These are phyloP conservation scores for Dugesia japonica DNA, from an alignment of 2,888 invertebrate genomes.

Conservation along the genomic window DNA sequence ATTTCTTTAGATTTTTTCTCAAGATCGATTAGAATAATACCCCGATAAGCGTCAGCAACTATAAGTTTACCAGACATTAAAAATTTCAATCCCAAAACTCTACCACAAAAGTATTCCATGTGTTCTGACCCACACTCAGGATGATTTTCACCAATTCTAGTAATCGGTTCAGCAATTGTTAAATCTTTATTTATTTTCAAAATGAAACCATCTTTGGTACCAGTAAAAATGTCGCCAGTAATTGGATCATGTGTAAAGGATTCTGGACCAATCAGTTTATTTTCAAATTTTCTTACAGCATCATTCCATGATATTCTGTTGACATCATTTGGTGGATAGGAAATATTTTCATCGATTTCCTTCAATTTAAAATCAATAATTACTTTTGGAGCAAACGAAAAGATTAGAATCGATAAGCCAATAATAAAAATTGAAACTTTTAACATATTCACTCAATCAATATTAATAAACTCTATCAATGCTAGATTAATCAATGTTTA, in stretches of 20 bases:
- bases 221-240: not conserved
- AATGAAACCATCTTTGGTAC: not conserved
- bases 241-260: not conserved
- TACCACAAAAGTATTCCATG: not conserved
- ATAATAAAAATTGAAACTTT: not conserved
- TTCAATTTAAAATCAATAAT: not conserved
- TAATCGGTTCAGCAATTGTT: not conserved
- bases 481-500: no score
- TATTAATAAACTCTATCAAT: not conserved
- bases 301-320: not conserved
- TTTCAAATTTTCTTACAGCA: not conserved
- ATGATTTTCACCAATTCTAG: not conserved
- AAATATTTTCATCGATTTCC: not conserved
- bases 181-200: not conserved
- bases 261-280: not conserved
- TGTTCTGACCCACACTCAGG: not conserved
- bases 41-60: not conserved
- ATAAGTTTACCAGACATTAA: not conserved
- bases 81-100: not conserved
- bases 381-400: not conserved
- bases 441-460: not conserved
- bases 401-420: not conserved
- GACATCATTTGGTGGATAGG: not conserved
- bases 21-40: not conserved
- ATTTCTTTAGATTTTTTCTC: not conserved